phyloP scores from a whole-genome alignment of 2,888 invertebrate species.

The Leuctra nigra region DNA sequence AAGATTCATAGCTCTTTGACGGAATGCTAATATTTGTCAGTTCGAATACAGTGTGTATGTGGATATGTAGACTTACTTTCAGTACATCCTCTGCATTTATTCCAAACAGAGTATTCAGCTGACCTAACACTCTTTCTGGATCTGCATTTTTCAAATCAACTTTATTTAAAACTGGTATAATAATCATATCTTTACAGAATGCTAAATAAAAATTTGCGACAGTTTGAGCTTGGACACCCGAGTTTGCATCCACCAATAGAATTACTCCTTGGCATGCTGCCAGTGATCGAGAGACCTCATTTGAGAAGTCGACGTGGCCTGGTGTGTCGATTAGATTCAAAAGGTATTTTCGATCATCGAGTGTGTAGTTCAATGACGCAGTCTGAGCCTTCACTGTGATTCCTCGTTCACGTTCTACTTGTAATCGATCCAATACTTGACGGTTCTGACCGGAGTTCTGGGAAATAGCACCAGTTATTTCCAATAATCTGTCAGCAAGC shows the following conservation, averaged over 20 bases:
- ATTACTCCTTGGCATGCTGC: constrained; percentile 93
- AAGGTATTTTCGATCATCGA: constrained; percentile 62
- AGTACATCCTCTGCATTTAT: constrained; percentile 66
- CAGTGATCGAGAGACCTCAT: constrained; percentile 85
- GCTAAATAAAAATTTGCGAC: constrained; percentile 95
- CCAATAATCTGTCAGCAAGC: constrained; percentile 88
- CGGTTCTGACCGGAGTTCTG: constrained; percentile 56
- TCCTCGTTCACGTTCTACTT: constrained; percentile 91
- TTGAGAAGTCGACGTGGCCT: constrained; percentile 96
- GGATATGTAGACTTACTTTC: constrained; percentile 47
- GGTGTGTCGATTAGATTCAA: constrained; percentile 97
- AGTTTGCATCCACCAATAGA: constrained; percentile 91
- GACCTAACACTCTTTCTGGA: constrained; percentile 72
- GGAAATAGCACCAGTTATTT: constrained; percentile 78
- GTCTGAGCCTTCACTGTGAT: constrained; percentile 99
- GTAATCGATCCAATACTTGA: constrained; percentile 68
- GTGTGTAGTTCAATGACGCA: constrained; percentile 74
- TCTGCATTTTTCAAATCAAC: constrained; percentile 89
- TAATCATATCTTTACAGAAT: constrained; percentile 66
- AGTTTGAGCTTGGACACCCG: constrained; percentile 95
- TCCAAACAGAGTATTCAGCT: constrained; percentile 74
- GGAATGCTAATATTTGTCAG: no score
- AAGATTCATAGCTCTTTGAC: no score
- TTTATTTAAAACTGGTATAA: constrained; percentile 94
- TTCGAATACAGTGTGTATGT: no score